Evolutionary conservation across 1,140 invertebrate species (phyloP), one percentile per base, ranked within the genome.

Genomic region (Halesus radiatus): DNA sequence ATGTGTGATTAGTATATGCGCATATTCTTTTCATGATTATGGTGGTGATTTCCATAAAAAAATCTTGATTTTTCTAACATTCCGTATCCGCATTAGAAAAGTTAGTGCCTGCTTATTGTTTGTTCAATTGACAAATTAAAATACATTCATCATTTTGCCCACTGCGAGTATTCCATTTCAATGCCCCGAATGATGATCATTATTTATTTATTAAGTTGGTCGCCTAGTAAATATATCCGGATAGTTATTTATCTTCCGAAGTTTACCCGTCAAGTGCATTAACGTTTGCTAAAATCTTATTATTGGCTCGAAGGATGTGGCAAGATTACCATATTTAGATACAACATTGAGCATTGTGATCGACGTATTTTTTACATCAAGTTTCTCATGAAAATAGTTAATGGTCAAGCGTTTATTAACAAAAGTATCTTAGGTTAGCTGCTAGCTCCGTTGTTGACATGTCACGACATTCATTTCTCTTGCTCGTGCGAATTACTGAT

Each of bases 241-340:
- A 72, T 22, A 53, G 20, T 54, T 72, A 72, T 72, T 72, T 66
- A 45, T 66, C 62, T 72, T 53, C 45, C 7, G 13, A 20, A 72
- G 37, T 22, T 22, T 23, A 72, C 45, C 20, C n/a, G 20, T 72
- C 50, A 29, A 66, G 68, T 72, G 68, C 68, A 72, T 72, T 53
- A 53, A 72, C 18, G 54, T 52, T 72, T 50, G 68, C 68, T 58
- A 72, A 74, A 75, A 75, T 75, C 23, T 75, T 37, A 56, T 75
- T 23, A n/a, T 26, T 75, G 5, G 50, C 64, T 45, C 10, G 60
- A 78, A 79, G 70, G 68, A 79, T 79, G 78, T 79, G 78, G 78
- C 78, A 73, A 50, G 78, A 74, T 79, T 75, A 79, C 78, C 78
- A 79, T 79, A 79, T 79, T 79, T 79, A 79, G 78, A 79, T 64